Base-by-base conservation (phyloP, 2,797 vertebrate genomes). In the Schizopygopsis malacanthus region DNA sequence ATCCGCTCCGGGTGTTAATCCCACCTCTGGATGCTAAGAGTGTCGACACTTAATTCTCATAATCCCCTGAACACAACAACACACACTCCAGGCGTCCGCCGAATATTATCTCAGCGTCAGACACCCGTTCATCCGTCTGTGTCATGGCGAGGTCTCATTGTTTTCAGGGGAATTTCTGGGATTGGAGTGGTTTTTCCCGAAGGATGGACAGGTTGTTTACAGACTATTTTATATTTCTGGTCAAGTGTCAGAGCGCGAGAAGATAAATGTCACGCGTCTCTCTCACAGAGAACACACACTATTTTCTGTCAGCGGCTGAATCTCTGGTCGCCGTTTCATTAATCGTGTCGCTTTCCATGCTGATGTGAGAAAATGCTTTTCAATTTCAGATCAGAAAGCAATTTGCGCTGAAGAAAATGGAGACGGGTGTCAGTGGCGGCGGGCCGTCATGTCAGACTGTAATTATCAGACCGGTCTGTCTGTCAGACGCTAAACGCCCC, bases 371-470 rank as follows among this genome's bases (percentile, higher is more conserved):
- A 92, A 92, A 88, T 86, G 89, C 84, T 87, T 85, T 86, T 86
- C 11, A 45, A 77, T 91, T 92, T 85, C 87, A 90, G 82, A 88
- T 92, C 87, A 89, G 80, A 90, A 88, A 87, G 81, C 75, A 63
- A 87, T 86, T 84, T 86, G 70, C 8, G 28, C 77, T 65, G 39
- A 65, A 70, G 79, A 85, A 82, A 85, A 88, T 81, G 70, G 22
- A 80, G 39, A 76, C 67, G 67, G 61, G 77, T 47, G 89, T 93
- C 90, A 79, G 85, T 87, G 90, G 86, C 63, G n/a, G n/a, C 59
- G 4, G 59, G 59, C 59, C 59, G 86, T 82, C 87, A 85, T 83
- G 91, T 90, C 88, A 86, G 37, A 39, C 28, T 39, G 67, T 86
- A 83, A 89, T 84, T 88, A 85, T 78, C 70, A 82, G 88, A 80